Base-by-base conservation (phyloP, 1,140 invertebrate species). In the Drosophila micromelanica region DNA sequence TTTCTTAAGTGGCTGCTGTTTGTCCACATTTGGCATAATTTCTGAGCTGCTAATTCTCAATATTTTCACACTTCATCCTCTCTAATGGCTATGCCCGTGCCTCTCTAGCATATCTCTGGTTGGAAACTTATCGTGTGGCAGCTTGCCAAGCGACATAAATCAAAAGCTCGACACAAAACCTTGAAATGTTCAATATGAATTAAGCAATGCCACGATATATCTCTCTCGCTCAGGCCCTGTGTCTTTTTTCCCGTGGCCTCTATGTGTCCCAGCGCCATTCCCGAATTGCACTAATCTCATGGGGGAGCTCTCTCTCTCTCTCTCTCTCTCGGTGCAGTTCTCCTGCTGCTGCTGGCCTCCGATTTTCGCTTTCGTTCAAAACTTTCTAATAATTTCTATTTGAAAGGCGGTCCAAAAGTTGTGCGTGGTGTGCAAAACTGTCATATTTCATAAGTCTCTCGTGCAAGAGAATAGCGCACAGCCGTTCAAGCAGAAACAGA, bases 381-480 rank as follows among this genome's bases (percentile, higher is more conserved):
- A 87, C 78, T 87, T 87, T 87, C 72, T 70, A 89, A 87, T 87
- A 89, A 87, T 87, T 87, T 89, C 84, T 87, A 87, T 87, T 87
- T 87, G 78, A 89, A 87, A 87, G 79, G 70, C 65, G 56, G 59
- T 65, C 51, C 73, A 73, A 87, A 86, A 87, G 82, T 87, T 86
- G 76, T 79, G 82, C 82, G 71, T 87, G 75, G 78, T 87, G 82
- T 87, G 82, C 82, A 78, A 86, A 86, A 86, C 84, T 87, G 82
- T 87, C 82, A 87, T 87, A 87, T 89, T 87, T 87, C 82, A 87
- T 89, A 89, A 89, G 84, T 82, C 79, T 62, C 67, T 37, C 20
- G 6, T 15, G 46, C 27, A 27, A 27, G 27, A 6, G 27, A 27
- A 27, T 5, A 27, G 27, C 27, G 3, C 4, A 27, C 27, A 27